phyloP scores from a whole-genome alignment of 2,113 vertebrate genomes.

The Cebus imitator region DNA sequence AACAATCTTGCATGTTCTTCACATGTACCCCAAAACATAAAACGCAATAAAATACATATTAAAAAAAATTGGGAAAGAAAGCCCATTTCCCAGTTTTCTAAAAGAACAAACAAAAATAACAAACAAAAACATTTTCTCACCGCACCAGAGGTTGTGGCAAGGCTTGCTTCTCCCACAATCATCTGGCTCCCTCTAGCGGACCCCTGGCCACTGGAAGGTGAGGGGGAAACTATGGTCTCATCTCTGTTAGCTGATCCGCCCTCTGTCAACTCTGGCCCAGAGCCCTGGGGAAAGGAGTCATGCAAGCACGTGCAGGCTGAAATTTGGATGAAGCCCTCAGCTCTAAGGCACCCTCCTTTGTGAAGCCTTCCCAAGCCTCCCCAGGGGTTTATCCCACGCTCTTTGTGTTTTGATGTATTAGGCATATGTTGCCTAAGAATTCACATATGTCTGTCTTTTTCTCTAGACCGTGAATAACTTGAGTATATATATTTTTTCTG shows the following conservation, averaged over 20 bases:
- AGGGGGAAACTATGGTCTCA: not conserved
- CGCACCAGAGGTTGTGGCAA: accelerated
- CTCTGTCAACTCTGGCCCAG: not conserved
- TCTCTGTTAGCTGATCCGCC: too few relatives aligned
- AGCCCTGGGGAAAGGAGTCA: not conserved
- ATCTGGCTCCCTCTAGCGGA: conserved; percentile 64
- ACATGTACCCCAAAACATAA: too few relatives aligned
- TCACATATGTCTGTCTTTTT: not conserved
- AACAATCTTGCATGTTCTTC: too few relatives aligned
- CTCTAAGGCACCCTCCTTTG: not conserved
- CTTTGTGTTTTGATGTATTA: not conserved
- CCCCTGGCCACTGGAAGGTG: not conserved
- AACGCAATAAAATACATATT: too few relatives aligned
- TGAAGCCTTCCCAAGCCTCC: not conserved
- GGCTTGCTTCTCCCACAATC: not conserved
- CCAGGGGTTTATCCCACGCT: not conserved
- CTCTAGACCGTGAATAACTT: not conserved
- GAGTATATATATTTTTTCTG: not conserved
- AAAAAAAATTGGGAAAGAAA: too few relatives aligned
- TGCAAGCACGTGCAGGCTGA: not conserved
- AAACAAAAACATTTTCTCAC: not conserved
- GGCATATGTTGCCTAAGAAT: too few relatives aligned
- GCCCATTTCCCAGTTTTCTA: too few relatives aligned
- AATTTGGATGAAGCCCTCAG: not conserved
- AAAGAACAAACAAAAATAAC: too few relatives aligned